Evolutionary conservation across 2,113 vertebrate species (phyloP), one percentile per base, ranked within the genome.

Genomic region (Larimichthys crocea): DNA sequence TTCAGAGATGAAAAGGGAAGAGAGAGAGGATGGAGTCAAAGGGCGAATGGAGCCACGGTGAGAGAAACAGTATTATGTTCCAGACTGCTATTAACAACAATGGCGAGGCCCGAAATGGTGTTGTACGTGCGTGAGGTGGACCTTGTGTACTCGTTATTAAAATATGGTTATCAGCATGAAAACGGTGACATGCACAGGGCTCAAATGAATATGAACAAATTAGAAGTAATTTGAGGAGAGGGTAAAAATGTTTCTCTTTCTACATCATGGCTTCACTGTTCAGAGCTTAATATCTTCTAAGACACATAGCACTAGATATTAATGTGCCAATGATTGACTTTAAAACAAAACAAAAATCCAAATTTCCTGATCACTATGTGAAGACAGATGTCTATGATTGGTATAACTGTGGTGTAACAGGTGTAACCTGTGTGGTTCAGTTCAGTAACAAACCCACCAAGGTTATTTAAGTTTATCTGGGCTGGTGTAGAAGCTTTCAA

Each of bases 1-100:
- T 82, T 79, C 66, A 53, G 26, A 72, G 83, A 88, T 82, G 76
- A 86, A 86, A 74, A 44, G 60, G 57, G 68, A 62, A 42, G 53
- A 14, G 29, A 70, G 53, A 64, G 65, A 60, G 35, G 35, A 70
- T 1, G 5, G 72, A 80, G 78, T 72, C 82, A 87, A 79, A 84
- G 70, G 85, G 55, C 1, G 29, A 56, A 53, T 35, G 68, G 50
- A 57, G 52, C 16, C 1, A 2, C 24, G 65, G 59, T 4, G 16
- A 44, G 14, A 65, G 15, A 78, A 55, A 76, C 31, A 6, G 31
- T 40, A 60, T 74, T 20, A n/a, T 10, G 48, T 63, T 73, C 46
- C 48, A 76, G 16, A 65, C 19, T 0, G 2, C 49, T 69, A 5
- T 85, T 76, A 56, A 76, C 85, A 46, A 20, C 55, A 53, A 40